Evolutionary conservation across 2,113 vertebrate genomes (phyloP), one percentile per base, ranked within the genome.

Genomic region (Toxostoma redivivum): DNA sequence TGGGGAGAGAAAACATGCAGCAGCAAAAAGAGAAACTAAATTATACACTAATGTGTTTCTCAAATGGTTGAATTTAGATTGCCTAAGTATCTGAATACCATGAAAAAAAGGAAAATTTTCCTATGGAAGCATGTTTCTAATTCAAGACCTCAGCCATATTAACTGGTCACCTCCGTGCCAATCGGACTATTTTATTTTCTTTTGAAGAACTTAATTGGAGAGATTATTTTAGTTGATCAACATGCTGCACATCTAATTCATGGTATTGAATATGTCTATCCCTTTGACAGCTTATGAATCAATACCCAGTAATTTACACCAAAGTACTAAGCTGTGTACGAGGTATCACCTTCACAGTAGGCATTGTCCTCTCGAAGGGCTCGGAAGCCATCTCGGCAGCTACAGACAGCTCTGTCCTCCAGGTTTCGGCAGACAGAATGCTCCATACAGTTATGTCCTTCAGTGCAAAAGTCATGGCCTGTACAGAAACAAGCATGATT

Each of bases 391-490:
- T 99, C 99, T 51, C 98, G 98, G 94, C 99, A 99, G 94, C 97
- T 98, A 73, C 99, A 99, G 91, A 98, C 98, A 40, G 98, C 98
- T 74, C 98, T 99, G 50, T 99, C 99, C 73, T 99, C 99, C 62
- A 99, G 97, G 97, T 99, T 99, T 62, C 98, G 97, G 76, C 99
- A 99, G 89, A 99, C 98, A 4, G 99, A 99, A 97, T 99, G 98
- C 96, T 99, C 99, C 98, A 98, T 93, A 54, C 99, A 99, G 92
- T 97, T 95, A 88, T 99, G 98, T 72, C 98, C 98, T 96, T 99
- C 99, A 7, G 97, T 98, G 90, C 99, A 99, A 87, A 99, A 99
- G 98, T 99, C 99, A 93, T 99, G 98, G 94, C 99, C 99, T 99
- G 92, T 10, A 73, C 57, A 70, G 85, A 96, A 96, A 95, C 88